These are phyloP conservation scores for Pollicipes pollicipes DNA, from an alignment of 1,140 invertebrate genomes.

Conservation along the genomic window DNA sequence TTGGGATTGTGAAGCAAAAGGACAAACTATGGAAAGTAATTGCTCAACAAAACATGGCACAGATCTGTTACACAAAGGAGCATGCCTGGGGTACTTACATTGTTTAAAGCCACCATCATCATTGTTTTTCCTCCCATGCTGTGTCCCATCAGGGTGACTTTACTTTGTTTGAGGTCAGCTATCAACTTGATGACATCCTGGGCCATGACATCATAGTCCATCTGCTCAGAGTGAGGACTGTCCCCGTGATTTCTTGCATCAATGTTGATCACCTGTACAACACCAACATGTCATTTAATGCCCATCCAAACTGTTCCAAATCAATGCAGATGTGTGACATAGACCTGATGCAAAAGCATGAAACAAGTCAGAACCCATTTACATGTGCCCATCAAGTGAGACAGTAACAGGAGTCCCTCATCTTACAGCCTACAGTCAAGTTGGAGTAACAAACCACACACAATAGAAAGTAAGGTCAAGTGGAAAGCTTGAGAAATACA, in stretches of 20 bases:
- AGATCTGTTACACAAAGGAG: too few species aligned
- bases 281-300: too few species aligned
- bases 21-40: too few species aligned
- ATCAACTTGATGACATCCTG: conserved; percentile 50
- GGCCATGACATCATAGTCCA: conserved; percentile 50
- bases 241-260: conserved; percentile 85
- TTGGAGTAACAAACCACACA: too few species aligned
- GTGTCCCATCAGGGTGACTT: conserved; percentile 57
- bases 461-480: too few species aligned
- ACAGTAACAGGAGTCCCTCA: conserved; percentile 8
- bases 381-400: conserved; percentile 5
- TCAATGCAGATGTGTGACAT: too few species aligned
- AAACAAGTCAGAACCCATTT: conserved; percentile 11
- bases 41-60: too few species aligned
- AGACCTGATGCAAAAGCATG: conserved; percentile 8
- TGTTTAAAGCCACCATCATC: conserved; percentile 54
- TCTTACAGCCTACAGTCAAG: not conserved
- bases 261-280: conserved; percentile 46
- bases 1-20: too few species aligned
- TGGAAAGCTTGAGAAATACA: too few species aligned
- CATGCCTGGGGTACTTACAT: too few species aligned
- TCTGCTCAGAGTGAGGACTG: conserved; percentile 51
- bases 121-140: conserved; percentile 75
- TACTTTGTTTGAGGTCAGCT: conserved; percentile 37
- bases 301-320: not conserved